A percentile compares a stretch with the other conserved stretches of the same genome.
phyloP scores from a whole-genome alignment of 1,140 invertebrate species.

The Drosophila guanche region DNA sequence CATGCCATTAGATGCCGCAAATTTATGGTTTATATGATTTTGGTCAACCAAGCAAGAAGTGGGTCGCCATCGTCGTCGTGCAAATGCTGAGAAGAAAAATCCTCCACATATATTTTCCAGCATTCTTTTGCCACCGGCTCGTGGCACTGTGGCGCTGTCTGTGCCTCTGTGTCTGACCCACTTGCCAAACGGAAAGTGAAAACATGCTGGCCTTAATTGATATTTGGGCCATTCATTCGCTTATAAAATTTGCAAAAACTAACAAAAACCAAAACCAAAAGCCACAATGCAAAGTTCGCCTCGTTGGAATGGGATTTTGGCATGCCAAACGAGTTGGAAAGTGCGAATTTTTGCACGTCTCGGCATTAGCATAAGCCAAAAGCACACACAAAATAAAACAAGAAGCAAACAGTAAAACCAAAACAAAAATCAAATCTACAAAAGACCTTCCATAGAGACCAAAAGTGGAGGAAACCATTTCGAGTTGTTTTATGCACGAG shows the following conservation, averaged over 20 bases:
- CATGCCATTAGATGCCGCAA: constrained; percentile 68
- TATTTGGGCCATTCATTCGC: constrained; percentile 58
- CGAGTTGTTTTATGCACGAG: constrained; percentile 14
- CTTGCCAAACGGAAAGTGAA: constrained; percentile 67
- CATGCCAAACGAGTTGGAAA: constrained; percentile 75
- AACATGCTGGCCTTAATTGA: constrained; percentile 73
- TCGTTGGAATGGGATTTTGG: constrained; percentile 40
- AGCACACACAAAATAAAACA: constrained; percentile 24
- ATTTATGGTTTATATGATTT: constrained; percentile 72
- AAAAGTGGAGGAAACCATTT: not conserved
- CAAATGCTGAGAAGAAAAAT: constrained; percentile 23
- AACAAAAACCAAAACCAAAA: constrained; percentile 16
- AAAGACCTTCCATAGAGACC: constrained; percentile 42
- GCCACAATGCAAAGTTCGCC: constrained; percentile 44
- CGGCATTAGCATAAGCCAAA: constrained; percentile 66
- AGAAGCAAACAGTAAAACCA: constrained; percentile 17
- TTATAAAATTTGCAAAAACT: constrained; percentile 58
- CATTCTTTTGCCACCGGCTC: constrained; percentile 18
- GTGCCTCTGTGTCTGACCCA: constrained; percentile 47
- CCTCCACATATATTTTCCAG: constrained; percentile 32
- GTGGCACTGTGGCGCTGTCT: constrained; percentile 16
- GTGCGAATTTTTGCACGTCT: constrained; percentile 80
- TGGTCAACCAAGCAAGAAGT: constrained; percentile 57
- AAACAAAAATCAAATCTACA: constrained; percentile 29
- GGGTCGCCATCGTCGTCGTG: constrained; percentile 26